Evolutionary conservation across 2,888 invertebrate species (phyloP), one percentile per base, ranked within the genome.

Genomic region (Drosophila lacicola): DNA sequence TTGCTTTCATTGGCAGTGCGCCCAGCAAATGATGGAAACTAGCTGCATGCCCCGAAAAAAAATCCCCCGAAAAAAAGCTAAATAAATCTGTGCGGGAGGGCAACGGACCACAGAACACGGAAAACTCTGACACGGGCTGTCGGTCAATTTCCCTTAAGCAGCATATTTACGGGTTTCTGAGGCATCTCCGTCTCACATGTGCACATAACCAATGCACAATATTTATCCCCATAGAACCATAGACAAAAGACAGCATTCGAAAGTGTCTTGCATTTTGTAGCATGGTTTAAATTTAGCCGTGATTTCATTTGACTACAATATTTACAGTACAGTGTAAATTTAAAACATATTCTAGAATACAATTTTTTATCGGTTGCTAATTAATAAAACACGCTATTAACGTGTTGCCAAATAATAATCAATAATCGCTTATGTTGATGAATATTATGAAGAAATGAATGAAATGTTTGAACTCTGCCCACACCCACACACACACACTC

Each of bases 1-100:
- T 60, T 80, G 82, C 77, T 88, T 80, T 77, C 81, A 74, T 83
- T 83, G 83, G 83, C 83, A 89, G 60, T 58, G 78, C 74, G 83
- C 83, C 83, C 83, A 83, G 68, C 70, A 67, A 66, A 72, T 80
- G 81, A 88, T 83, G 84, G 54, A 83, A 88, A 71, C 73, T 79
- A 33, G 65, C 72, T 61, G 79, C 64, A 78, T 70, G 68, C 62
- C 70, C 70, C 21, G 56, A 60, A 71, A 64, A 62, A 17, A 29
- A 29, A 8, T 2, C 29, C 25, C 25, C 25, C 17, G 17, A 17
- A 17, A 17, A 17, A 17, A 17, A 49, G 14, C 50, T 37, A 50
- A 53, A 41, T 53, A 47, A 45, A 37, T 36, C 47, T 44, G 70
- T 60, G 82, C 80, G 81, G 87, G 87, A 86, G 87, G 67, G 80